Base-by-base conservation (phyloP, 2,113 vertebrate genomes). In the Poeciliopsis prolifica region DNA sequence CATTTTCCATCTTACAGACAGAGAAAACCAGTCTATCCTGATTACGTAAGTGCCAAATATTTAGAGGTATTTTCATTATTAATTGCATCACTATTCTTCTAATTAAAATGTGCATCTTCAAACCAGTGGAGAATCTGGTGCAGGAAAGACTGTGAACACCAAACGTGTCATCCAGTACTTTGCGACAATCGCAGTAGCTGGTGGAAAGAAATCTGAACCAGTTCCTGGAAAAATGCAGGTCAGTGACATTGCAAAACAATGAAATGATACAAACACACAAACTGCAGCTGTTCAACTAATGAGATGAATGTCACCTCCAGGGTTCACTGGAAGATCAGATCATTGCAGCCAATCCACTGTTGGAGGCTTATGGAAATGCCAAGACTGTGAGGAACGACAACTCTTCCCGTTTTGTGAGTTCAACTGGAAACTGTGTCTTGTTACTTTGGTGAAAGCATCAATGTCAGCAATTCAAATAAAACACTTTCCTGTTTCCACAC, bases 91-190 rank as follows among this genome's bases (percentile, higher is more conserved):
- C 26, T 30, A 11, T 24, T 30, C 24, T 24, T 44, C 3, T 24
- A 15, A 24, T 1, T 33, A 3, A 37, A 40, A 31, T 60, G 71
- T 69, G 64, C 17, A 51, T 44, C n/a, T 79, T 42, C 6, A 44
- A 72, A 42, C 68, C 89, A 98, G 97, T 0, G 96, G 97, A 96
- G 97, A 98, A 97, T 98, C 97, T 0, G 97, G 97, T 79, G 97
- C 97, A 0, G 97, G 97, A 86, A 98, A 99, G 95, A 98, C 97
- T 86, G 97, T 98, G 75, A 99, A 98, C 88, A 99, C 96, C 0
- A 98, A 98, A 67, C 95, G 96, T 89, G 97, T 98, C 94, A 98
- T 98, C 92, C 97, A 98, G 94, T 98, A 97, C 89, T 99, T 98
- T 92, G 97, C 97, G 73, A 97, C 97, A 95, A 97, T 98, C 91